Conservation (phyloP, 2,113 vertebrate genomes). For the Capreolus pygargus region DNA sequence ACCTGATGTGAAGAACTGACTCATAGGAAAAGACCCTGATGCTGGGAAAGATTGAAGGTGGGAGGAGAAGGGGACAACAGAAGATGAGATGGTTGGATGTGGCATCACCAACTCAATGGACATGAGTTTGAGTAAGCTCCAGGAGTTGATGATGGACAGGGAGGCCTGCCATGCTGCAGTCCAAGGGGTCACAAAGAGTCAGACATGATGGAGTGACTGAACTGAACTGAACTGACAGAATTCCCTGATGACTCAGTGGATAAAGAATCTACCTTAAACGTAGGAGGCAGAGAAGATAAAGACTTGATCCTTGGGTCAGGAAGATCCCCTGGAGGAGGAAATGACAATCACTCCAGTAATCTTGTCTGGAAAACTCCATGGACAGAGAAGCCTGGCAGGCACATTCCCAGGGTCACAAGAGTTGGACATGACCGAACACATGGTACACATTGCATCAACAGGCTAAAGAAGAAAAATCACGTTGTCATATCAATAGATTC, state of each 20-base stretch:
- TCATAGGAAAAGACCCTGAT: background rate
- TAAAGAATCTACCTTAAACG: background rate
- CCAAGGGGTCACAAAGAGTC: background rate
- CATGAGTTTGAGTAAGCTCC: fast-evolving
- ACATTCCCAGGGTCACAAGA: background rate
- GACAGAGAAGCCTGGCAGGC: background rate
- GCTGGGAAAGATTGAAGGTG: background rate
- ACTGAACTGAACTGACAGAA: background rate
- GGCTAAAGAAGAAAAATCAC: background rate
- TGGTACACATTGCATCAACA: background rate
- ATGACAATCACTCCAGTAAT: background rate
- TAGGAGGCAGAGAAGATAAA: background rate
- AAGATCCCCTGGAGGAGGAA: background rate
- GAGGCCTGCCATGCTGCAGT: background rate
- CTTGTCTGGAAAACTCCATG: background rate
- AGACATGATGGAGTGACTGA: background rate
- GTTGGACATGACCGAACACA: background rate
- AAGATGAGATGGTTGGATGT: background rate
- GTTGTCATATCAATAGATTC: background rate
- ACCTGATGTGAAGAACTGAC: background rate
- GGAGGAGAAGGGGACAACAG: fast-evolving
- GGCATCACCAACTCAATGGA: background rate
- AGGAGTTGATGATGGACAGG: background rate
- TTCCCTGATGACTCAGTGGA: background rate
- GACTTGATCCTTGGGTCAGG: background rate